Evolutionary conservation across 2,888 invertebrate species (phyloP).

Genomic region (Orthosia gracilis): DNA sequence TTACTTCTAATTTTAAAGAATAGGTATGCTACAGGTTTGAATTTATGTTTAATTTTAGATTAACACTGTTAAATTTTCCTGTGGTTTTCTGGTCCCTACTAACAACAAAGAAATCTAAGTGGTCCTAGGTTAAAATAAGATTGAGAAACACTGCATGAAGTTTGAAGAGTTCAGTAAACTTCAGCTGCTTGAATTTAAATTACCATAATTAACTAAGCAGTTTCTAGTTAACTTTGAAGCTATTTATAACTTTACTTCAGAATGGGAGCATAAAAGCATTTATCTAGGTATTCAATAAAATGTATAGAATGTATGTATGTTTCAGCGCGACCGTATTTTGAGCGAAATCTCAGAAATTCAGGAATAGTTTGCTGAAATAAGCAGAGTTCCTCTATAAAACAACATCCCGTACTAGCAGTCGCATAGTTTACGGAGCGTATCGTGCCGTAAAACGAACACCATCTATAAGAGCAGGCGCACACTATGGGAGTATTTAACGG

Average conservation of each 20-base stretch:
- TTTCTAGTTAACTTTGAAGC: background rate
- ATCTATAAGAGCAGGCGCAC: conserved; percentile 32
- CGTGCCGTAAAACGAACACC: conserved; percentile 56
- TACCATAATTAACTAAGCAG: background rate
- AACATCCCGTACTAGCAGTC: conserved; percentile 44
- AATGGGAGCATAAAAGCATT: background rate
- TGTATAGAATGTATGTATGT: too few species aligned
- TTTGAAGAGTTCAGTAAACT: background rate
- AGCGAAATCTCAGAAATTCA: conserved; percentile 42
- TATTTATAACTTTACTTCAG: background rate
- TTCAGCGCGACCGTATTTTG: conserved; percentile 29
- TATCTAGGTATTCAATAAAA: conserved; percentile 8
- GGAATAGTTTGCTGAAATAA: conserved; percentile 55
- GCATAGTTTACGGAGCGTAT: conserved; percentile 58
- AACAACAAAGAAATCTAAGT: too few species aligned
- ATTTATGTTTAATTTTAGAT: too few species aligned
- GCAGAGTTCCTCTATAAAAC: conserved; percentile 54
- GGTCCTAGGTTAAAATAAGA: too few species aligned
- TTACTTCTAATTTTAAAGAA: too few species aligned
- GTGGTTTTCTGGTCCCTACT: too few species aligned
- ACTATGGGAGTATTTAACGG: conserved; percentile 21
- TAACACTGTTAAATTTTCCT: too few species aligned
- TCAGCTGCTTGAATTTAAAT: background rate
- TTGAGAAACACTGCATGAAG: too few species aligned
- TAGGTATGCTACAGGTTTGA: too few species aligned